A percentile compares a stretch with the other conserved stretches of the same genome.
Conservation (phyloP, 2,113 vertebrate genomes). For the Tragelaphus scriptus region DNA sequence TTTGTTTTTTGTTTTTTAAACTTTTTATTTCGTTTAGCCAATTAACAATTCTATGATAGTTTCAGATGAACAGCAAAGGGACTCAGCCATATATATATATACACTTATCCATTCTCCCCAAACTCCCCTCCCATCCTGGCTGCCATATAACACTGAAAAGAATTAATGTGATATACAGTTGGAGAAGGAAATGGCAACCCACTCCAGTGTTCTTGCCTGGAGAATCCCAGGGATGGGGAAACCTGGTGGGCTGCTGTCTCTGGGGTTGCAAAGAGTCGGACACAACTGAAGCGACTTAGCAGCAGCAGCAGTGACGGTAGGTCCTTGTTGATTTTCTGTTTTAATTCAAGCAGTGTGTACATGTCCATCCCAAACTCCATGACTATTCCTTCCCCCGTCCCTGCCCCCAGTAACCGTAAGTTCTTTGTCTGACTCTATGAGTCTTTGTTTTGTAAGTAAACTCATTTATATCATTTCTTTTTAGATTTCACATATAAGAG, state of each 20-base stretch:
- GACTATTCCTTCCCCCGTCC: neutral
- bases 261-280: no score
- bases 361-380: neutral
- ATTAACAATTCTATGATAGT: neutral
- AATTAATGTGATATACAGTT: neutral
- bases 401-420: neutral
- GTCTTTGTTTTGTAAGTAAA: neutral
- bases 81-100: neutral
- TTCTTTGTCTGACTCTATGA: neutral
- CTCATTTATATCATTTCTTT: neutral
- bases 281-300: no score
- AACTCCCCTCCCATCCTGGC: neutral
- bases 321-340: neutral
- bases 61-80: neutral
- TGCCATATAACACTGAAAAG: neutral
- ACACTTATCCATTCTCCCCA: neutral
- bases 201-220: no score
- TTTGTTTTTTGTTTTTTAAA: neutral
- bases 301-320: neutral
- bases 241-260: no score
- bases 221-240: no score
- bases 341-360: neutral
- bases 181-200: no score
- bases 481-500: neutral
- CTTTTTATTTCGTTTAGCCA: neutral